Base-by-base conservation (phyloP, 2,797 vertebrate genomes). In the Forpus xanthops region DNA sequence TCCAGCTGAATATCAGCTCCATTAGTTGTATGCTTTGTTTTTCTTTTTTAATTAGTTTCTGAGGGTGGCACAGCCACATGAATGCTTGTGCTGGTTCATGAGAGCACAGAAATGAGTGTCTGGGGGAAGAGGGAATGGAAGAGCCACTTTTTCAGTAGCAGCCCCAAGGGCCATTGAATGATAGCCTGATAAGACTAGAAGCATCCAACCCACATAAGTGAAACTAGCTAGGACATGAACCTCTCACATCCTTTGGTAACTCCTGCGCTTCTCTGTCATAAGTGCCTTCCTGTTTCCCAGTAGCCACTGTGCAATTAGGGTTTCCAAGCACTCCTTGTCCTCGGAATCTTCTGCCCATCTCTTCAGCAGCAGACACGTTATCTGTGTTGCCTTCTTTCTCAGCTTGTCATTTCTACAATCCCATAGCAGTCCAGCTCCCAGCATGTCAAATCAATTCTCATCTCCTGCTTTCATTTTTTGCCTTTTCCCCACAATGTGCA, bases 401-500 rank as follows among this genome's bases (percentile, higher is more conserved):
- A 25, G n/a, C 50, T 66, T 60, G 14, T 50, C n/a, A 47, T 58
- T 78, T 84, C 84, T 65, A 5, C 62, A 61, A 3, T 91, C 42
- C 42, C 55, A 27, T 66, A 83, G 31, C 64, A 78, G 62, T 64
- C 68, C 49, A 68, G 20, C 49, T 91, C 82, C 76, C 61, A 70
- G 90, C 61, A 50, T 19, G 42, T 77, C 85, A 89, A 87, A 88
- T 87, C 78, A 81, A 89, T 90, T 94, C 55, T 56, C 49, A 82
- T 68, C 81, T 89, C 89, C 81, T 91, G 64, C 91, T 93, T 80
- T 87, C 52, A 20, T 81, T 89, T 89, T 81, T 80, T 80, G 78
- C 64, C 52, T 74, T 80, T 81, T 84, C 45, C 85, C 94, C 85
- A 95, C 91, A 93, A 95, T 90, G 75, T 86, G 84, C 66, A 39